phyloP scores from a whole-genome alignment of 64 coral and sea anemone genomes.

The Pachyseris speciosa region DNA sequence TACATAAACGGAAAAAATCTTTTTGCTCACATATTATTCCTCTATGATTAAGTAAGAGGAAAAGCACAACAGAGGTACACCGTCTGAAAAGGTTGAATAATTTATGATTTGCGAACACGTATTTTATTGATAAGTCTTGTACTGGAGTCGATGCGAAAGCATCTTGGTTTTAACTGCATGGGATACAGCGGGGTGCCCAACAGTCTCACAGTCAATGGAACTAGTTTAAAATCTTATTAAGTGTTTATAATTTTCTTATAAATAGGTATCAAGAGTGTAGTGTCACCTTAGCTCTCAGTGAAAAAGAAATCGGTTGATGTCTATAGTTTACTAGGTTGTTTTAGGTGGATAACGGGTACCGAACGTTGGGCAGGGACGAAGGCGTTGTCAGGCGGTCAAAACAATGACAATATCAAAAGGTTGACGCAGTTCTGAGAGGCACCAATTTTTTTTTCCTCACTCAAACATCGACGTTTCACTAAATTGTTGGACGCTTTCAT shows the following conservation, averaged over 20 bases:
- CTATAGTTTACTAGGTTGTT: background rate
- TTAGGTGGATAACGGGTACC: constrained; percentile 34
- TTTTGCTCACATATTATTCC: background rate
- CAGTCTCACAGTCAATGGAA: too few relatives aligned
- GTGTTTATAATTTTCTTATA: background rate
- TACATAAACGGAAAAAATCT: background rate
- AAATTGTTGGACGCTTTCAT: background rate
- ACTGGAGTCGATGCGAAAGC: too few relatives aligned
- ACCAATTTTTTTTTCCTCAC: background rate
- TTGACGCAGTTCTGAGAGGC: background rate
- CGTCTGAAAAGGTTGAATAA: constrained; percentile 15
- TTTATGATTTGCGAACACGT: constrained; percentile 1
- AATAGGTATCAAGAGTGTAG: background rate
- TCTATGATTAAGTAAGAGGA: background rate
- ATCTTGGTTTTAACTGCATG: too few relatives aligned
- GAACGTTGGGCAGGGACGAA: background rate
- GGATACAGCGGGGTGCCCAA: too few relatives aligned
- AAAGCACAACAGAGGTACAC: background rate
- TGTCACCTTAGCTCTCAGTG: background rate
- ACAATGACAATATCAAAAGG: background rate
- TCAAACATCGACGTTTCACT: background rate
- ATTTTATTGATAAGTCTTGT: constrained; percentile 46
- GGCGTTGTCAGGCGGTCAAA: background rate
- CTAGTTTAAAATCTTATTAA: too few relatives aligned
- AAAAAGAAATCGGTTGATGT: background rate